These are phyloP conservation scores for Lepisosteus oculatus DNA, from an alignment of 2,113 vertebrate genomes.

Conservation along the genomic window DNA sequence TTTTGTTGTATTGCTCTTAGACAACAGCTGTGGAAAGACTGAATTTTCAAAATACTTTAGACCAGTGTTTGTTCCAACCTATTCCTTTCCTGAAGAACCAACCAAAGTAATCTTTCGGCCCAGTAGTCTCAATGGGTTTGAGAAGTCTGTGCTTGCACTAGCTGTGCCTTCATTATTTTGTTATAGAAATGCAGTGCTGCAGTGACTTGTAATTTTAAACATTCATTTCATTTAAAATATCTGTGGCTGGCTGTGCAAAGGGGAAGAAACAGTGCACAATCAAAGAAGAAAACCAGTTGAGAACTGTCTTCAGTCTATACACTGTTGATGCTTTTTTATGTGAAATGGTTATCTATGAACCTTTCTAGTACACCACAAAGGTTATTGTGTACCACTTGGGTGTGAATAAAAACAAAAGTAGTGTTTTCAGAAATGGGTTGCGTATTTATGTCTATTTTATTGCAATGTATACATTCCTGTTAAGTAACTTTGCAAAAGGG, in stretches of 20 bases:
- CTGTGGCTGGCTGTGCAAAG: slow-evolving; percentile 2
- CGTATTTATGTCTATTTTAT: slow-evolving; percentile 7
- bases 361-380: slow-evolving; percentile 49
- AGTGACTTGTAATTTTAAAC: slow-evolving; percentile 57
- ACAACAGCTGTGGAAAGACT: slow-evolving; percentile 77
- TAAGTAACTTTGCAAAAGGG: too few species aligned
- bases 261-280: slow-evolving; percentile 44
- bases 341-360: slow-evolving; percentile 51
- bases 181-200: slow-evolving; percentile 65
- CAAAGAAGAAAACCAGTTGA: slow-evolving; percentile 48
- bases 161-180: slow-evolving; percentile 71
- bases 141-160: slow-evolving; percentile 59
- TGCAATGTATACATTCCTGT: slow-evolving; percentile 5
- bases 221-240: slow-evolving; percentile 32
- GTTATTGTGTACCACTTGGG: slow-evolving; percentile 62
- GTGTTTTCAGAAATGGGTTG: slow-evolving; percentile 60
- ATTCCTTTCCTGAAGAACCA: slow-evolving; percentile 63
- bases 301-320: slow-evolving; percentile 60
- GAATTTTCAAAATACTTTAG: slow-evolving; percentile 42
- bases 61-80: slow-evolving; percentile 58
- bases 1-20: slow-evolving; percentile 85
- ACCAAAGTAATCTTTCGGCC: slow-evolving; percentile 62
- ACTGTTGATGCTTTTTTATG: slow-evolving; percentile 65
- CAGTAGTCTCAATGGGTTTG: slow-evolving; percentile 62
- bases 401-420: slow-evolving; percentile 63